Evolutionary conservation across 2,113 vertebrate species (phyloP).

Genomic region (Orthonyx spaldingii): DNA sequence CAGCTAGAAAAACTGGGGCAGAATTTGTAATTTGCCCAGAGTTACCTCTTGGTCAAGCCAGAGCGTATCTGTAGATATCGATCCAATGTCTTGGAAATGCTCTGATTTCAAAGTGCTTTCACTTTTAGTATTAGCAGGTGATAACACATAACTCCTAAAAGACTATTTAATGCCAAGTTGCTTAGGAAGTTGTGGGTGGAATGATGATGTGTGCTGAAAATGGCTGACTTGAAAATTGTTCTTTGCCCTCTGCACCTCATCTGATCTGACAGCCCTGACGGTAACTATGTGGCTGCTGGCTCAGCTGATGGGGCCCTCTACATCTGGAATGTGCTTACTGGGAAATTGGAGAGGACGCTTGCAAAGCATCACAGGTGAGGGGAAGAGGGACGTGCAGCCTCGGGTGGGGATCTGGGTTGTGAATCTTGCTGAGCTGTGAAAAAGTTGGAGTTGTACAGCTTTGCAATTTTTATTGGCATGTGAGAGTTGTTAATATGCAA

Average conservation of each 20-base stretch:
- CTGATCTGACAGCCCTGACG: conserved; percentile 81
- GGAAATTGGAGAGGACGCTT: conserved; percentile 85
- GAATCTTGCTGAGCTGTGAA: not conserved
- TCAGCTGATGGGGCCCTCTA: conserved; percentile 90
- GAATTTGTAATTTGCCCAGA: not conserved
- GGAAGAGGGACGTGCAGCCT: not conserved
- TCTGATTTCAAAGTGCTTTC: not conserved
- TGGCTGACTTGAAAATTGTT: not conserved
- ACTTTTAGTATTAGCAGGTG: not conserved
- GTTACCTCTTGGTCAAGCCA: not conserved
- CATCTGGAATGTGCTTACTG: conserved; percentile 90
- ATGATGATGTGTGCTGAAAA: not conserved
- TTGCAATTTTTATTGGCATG: not conserved
- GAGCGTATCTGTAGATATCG: not conserved
- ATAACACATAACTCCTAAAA: not conserved
- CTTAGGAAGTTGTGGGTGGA: not conserved
- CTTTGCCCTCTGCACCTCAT: not conserved
- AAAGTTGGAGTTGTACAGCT: not conserved
- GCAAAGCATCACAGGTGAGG: conserved; percentile 89
- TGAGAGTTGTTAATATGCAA: not conserved
- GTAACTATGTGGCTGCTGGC: conserved; percentile 85
- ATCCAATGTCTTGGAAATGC: not conserved
- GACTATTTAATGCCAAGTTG: not conserved
- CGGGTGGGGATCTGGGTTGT: not conserved
- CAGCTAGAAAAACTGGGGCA: not conserved